These are phyloP conservation scores for Drepana arcuata DNA, from an alignment of 1,140 invertebrate species.

Conservation along the genomic window DNA sequence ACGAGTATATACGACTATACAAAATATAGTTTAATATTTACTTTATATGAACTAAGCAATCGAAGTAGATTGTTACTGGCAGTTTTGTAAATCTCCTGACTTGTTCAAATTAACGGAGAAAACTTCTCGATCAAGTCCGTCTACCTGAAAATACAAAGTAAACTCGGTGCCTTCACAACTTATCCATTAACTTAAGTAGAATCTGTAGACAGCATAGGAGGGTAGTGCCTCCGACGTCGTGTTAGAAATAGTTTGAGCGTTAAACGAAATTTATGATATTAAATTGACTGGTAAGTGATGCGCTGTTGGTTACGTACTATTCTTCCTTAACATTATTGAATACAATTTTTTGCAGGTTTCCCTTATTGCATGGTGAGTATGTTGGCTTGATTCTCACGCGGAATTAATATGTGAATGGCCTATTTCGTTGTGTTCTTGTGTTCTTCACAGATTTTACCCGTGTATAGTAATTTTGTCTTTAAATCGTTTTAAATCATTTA, in stretches of 20 bases:
- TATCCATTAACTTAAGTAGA: constrained; percentile 71
- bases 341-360: too few species aligned
- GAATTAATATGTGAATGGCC: too few species aligned
- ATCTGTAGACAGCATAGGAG: constrained; percentile 64
- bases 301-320: not conserved
- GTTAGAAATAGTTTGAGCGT: constrained; percentile 45
- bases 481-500: too few species aligned
- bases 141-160: constrained; percentile 70
- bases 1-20: too few species aligned
- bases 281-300: constrained; percentile 21
- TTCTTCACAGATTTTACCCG: too few species aligned
- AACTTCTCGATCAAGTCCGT: constrained; percentile 67
- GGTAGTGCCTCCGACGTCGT: constrained; percentile 38
- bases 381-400: too few species aligned
- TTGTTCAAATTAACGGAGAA: constrained; percentile 68
- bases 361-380: too few species aligned
- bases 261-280: constrained; percentile 53
- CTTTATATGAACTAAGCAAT: constrained; percentile 16
- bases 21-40: too few species aligned
- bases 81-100: constrained; percentile 53
- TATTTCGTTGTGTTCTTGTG: too few species aligned
- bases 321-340: not conserved
- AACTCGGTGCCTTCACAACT: constrained; percentile 66
- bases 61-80: constrained; percentile 33
- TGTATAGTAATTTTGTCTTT: too few species aligned